phyloP scores from a whole-genome alignment of 2,888 invertebrate genomes.

The Yponomeuta malinellus region DNA sequence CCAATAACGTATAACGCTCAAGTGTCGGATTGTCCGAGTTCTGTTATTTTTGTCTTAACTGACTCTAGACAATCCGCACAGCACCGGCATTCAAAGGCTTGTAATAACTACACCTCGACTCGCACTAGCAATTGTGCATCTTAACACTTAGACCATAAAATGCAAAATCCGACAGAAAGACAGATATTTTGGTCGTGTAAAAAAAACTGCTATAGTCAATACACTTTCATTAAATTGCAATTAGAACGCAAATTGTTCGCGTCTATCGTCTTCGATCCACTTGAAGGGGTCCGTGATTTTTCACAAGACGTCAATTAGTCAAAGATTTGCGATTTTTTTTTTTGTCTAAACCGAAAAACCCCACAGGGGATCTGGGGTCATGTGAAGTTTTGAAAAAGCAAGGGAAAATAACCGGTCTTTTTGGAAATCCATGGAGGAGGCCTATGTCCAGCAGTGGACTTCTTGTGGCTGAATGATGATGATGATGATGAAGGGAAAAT shows the following conservation, averaged over 20 bases:
- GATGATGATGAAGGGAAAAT: too few species aligned
- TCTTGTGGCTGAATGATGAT: too few species aligned
- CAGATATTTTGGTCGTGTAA: background rate
- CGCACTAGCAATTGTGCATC: background rate
- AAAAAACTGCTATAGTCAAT: background rate
- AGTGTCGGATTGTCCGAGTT: conserved; percentile 2
- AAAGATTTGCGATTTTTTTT: background rate
- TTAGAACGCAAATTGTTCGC: background rate
- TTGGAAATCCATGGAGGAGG: too few species aligned
- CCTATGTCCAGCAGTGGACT: too few species aligned
- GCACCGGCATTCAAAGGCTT: background rate
- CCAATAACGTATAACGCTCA: background rate
- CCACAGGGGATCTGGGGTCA: too few species aligned
- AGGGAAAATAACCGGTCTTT: too few species aligned
- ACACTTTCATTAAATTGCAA: background rate
- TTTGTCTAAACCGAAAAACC: too few species aligned
- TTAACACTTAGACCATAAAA: background rate
- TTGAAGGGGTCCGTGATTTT: background rate
- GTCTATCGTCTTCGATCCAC: background rate
- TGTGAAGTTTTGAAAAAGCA: too few species aligned
- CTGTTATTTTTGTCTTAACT: conserved; percentile 10
- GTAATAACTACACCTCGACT: background rate
- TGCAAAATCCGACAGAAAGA: background rate
- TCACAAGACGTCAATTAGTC: background rate
- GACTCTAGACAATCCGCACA: background rate